Conservation (phyloP, 1,140 invertebrate genomes). For the Scaptomyza graminum region DNA sequence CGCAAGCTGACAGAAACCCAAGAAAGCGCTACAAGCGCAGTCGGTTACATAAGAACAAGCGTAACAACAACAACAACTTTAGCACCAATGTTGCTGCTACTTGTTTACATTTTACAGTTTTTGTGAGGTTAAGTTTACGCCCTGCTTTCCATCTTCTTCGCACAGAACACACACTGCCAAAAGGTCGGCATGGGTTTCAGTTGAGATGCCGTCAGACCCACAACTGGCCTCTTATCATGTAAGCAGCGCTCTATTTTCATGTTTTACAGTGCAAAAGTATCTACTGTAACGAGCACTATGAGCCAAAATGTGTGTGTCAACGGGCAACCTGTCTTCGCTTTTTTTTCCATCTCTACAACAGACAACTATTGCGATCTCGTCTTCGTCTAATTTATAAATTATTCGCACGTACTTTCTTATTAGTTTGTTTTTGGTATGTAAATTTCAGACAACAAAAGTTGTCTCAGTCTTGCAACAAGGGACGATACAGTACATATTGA, state of each 20-base stretch:
- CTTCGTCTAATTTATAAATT: slow-evolving; percentile 67
- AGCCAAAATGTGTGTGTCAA: slow-evolving; percentile 40
- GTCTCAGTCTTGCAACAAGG: slow-evolving; percentile 8
- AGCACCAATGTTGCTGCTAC: slow-evolving; percentile 23
- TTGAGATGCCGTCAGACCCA: neutral
- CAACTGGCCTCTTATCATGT: slow-evolving; percentile 62
- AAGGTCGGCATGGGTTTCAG: neutral
- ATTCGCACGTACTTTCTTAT: slow-evolving; percentile 76
- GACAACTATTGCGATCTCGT: slow-evolving; percentile 8
- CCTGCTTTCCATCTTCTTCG: slow-evolving; percentile 8
- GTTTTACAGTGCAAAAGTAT: slow-evolving; percentile 29
- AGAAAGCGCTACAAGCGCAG: slow-evolving; percentile 4
- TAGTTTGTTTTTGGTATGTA: slow-evolving; percentile 62
- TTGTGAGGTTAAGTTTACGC: slow-evolving; percentile 32
- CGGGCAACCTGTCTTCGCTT: neutral
- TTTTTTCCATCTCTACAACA: neutral
- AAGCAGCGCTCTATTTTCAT: slow-evolving; percentile 42
- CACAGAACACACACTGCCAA: neutral
- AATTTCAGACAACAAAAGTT: slow-evolving; percentile 48
- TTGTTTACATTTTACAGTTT: slow-evolving; percentile 40
- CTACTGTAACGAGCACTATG: slow-evolving; percentile 43
- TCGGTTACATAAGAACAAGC: slow-evolving; percentile 27
- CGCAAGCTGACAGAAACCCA: slow-evolving; percentile 18
- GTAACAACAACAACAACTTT: slow-evolving; percentile 12
- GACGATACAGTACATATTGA: slow-evolving; percentile 5